Evolutionary conservation across 2,888 invertebrate genomes (phyloP), one percentile per base, ranked within the genome.

Genomic region (Tenthredo mesomela): DNA sequence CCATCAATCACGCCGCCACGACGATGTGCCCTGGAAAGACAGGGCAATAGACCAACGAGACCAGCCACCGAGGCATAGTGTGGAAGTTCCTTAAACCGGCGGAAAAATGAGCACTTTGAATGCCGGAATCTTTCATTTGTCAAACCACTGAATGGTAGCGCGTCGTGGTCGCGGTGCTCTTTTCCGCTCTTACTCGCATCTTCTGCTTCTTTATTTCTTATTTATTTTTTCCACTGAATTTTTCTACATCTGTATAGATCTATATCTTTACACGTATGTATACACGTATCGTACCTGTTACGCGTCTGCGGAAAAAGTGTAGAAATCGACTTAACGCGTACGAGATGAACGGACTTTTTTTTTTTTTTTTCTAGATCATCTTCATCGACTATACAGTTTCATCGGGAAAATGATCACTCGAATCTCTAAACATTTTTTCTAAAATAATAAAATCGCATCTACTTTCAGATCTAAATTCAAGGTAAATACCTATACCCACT

Each of bases 401-500:
- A 7, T 40, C 21, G n/a, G 37, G 33, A 1, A 9, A 6, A 18
- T 40, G 7, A n/a, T 15, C 37, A 6, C 18, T 40, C n/a, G 10
- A n/a, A 2, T 73, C 5, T 43, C 73, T 21, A n/a, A 18, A 37
- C 6, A 12, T 15, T 25, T 77, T 50, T 18, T 0, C n/a, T n/a
- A n/a, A 2, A 29, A 33, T 2, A 29, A 2, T 21, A 10, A 29
- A 82, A 65, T 43, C 18, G 43, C n/a, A n/a, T 29, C n/a, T 70
- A 9, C 47, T 89, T 89, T 88, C 88, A 88, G 89, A 89, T 89
- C 91, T 89, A 90, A 91, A 91, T 91, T 91, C 90, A 89, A 89
- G 89, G 89, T 91, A 92, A 92, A 93, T 92, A 92, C 91, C 91
- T 90, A 93, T 92, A 92, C 91, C 91, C 90, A 90, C 88, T 89